Percentiles rank a stretch among this genome's conserved stretches.
phyloP scores from a whole-genome alignment of 2,113 vertebrate species.

The Rhegmatorhina hoffmannsi region DNA sequence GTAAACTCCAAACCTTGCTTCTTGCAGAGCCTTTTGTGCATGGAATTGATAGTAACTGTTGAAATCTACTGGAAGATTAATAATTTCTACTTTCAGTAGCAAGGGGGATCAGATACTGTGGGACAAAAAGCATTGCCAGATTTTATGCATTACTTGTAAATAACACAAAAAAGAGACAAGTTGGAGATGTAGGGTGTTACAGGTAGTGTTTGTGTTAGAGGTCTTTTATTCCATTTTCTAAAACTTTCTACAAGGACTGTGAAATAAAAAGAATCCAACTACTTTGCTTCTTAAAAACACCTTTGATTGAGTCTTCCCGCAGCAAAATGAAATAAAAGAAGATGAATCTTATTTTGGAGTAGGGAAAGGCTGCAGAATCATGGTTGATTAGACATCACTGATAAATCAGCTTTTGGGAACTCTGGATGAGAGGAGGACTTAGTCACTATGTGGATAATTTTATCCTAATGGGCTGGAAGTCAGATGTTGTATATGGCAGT shows the following conservation, averaged over 20 bases:
- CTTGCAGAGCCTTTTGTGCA: not conserved
- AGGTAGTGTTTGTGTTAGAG: not conserved
- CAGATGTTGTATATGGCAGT: conserved; percentile 43
- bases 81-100: not conserved
- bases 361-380: not conserved
- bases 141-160: not conserved
- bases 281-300: not conserved
- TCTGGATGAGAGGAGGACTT: not conserved
- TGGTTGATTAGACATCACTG: not conserved
- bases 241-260: not conserved
- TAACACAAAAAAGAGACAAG: not conserved
- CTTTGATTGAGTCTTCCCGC: accelerated
- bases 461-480: conserved; percentile 61
- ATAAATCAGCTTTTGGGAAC: not conserved
- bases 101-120: not conserved
- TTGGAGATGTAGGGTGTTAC: not conserved
- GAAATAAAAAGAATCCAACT: not conserved
- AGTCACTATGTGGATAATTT: not conserved
- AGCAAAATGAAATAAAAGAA: not conserved
- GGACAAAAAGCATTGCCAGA: not conserved
- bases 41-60: not conserved
- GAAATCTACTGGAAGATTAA: not conserved
- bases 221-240: not conserved
- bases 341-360: not conserved
- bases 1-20: not conserved